These are phyloP conservation scores for Neopipo cinnamomea DNA, from an alignment of 2,113 vertebrate species.

Conservation along the genomic window DNA sequence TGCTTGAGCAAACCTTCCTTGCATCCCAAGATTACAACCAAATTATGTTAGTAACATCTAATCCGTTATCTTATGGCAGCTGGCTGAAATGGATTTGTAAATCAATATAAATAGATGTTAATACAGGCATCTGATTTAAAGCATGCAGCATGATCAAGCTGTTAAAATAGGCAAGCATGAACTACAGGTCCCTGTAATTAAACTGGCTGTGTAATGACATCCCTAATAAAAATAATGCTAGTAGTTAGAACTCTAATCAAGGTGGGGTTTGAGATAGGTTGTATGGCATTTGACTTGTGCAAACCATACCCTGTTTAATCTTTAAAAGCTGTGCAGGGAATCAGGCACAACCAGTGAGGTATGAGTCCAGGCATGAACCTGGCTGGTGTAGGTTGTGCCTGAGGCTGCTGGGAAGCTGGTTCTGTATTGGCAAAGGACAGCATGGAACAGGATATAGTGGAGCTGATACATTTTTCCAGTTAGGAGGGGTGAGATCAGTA, in stretches of 20 bases:
- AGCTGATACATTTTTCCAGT: too few relatives aligned
- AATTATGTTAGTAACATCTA: neutral
- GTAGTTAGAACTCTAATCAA: neutral
- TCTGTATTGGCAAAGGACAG: neutral
- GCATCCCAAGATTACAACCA: neutral
- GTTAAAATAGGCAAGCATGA: neutral
- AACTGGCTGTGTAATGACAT: neutral
- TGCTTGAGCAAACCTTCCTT: neutral
- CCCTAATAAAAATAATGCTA: neutral
- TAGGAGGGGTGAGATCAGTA: rapidly evolving
- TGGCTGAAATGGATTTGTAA: neutral
- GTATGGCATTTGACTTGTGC: neutral
- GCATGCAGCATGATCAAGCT: neutral
- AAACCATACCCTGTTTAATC: neutral
- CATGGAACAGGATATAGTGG: rapidly evolving
- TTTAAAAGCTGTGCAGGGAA: neutral
- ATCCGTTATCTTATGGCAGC: neutral
- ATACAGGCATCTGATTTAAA: neutral
- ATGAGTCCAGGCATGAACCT: neutral
- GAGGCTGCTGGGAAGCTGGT: neutral
- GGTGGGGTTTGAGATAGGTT: neutral
- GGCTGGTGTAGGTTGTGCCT: neutral
- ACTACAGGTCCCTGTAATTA: neutral
- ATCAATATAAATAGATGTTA: slow-evolving; percentile 2
- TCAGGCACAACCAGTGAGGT: rapidly evolving